Base-by-base conservation (phyloP, 2,113 vertebrate genomes). In the Gymnobelideus leadbeateri region DNA sequence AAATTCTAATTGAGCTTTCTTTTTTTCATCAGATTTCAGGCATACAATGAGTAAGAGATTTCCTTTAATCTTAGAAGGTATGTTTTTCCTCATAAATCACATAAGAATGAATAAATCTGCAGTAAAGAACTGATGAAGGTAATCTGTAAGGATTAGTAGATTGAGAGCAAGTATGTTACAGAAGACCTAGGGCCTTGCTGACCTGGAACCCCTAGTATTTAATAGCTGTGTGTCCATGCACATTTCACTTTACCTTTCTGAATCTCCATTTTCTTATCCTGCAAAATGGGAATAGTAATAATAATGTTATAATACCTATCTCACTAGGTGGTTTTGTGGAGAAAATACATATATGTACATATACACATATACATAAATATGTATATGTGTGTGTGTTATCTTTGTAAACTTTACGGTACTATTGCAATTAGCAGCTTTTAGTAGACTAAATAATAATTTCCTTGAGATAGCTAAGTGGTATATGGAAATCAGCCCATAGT, bases 1-100 rank as follows among this genome's bases (percentile, higher is more conserved):
- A 61, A 93, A 97, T 94, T 95, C 91, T 96, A 47, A 93, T 91
- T 68, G 55, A 89, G 2, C 49, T 21, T 92, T 95, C 23, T 25
- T 94, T 94, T 95, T 90, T 93, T 1, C 23, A 89, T 96, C 95
- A 98, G 98, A 98, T 96, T 98, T 98, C 94, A 97, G 98, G 89
- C 95, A 98, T 95, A 97, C 94, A 95, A 98, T 98, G 98, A 97
- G 12, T 94, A 97, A 95, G 95, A 98, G 50, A 91, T 97, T 96
- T 92, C 98, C 98, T 16, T 96, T 94, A n/a, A 95, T 97, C 91
- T 96, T 98, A 51, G 97, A 98, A 98, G 98, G 98, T 98, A 97
- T 68, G 97, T 96, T 97, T 96, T 95, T 51, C 49, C 26, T 91
- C 68, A 43, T 43, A 84, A 84, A 6, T 84, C 68, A 84, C 21